Evolutionary conservation across 1,140 invertebrate genomes (phyloP), one percentile per base, ranked within the genome.

Genomic region (Drosophila cardini): DNA sequence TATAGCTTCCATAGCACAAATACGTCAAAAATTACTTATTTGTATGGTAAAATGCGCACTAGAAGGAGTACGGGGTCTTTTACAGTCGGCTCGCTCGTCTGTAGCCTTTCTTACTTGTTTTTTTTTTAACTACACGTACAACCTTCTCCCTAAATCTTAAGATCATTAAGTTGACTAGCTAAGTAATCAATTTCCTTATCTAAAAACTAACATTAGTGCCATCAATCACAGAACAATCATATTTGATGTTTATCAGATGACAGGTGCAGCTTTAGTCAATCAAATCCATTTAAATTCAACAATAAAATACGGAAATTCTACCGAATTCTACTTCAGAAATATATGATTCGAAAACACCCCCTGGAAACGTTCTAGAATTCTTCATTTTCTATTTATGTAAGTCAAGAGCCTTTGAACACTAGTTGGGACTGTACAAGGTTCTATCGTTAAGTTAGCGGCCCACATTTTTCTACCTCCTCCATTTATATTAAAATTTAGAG

Each of bases 401-500:
- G 18, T 34, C n/a, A 42, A 34, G 42, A 26, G 43, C 69, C 71
- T 75, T 79, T 74, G 62, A 46, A 36, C 46, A 21, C 38, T 71
- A 10, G 38, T 32, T 67, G 60, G 34, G 70, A 74, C 77, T 77
- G 77, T 80, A 69, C 77, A 58, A 45, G 9, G n/a, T 42, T 16
- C 48, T 38, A 26, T 16, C 42, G 30, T 26, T 9, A 10, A 53
- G 48, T 15, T 34, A 45, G 50, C 61, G 53, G 26, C 50, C 67
- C 70, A 69, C 53, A 60, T 67, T 81, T 81, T 75, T 85, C 78
- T 85, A 87, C 70, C 38, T 42, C 64, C 68, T 38, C 21, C 58
- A 74, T 55, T 76, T 78, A 78, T 87, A 87, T 82, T 86, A 79
- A 82, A 82, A 79, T 87, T 82, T 86, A 82, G 72, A 86, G 60